Conservation (phyloP, 2,888 invertebrate genomes). For the Bombyx huttoni region DNA sequence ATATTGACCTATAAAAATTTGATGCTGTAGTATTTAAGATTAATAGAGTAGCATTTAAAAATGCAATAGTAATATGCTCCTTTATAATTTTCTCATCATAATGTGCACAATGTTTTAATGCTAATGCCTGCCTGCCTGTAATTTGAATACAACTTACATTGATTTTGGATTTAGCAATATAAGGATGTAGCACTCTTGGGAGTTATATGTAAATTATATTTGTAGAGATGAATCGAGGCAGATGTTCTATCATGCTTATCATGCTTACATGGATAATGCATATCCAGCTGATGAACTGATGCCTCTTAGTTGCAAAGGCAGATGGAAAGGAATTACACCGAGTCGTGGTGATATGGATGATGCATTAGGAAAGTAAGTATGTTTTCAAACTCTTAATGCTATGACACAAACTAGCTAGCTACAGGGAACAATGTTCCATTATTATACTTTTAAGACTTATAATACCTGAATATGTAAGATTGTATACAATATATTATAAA, state of each 20-base stretch:
- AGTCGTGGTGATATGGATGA: constrained; percentile 97
- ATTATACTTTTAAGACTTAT: no score
- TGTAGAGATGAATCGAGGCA: constrained; percentile 89
- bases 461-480: constrained; percentile 7
- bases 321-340: constrained; percentile 91
- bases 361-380: constrained; percentile 92
- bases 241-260: constrained; percentile 98
- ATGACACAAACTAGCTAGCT: no score
- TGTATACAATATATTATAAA: constrained; percentile 1
- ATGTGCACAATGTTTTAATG: no score
- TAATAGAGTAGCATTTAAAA: no score
- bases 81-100: no score
- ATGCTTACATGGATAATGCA: constrained; percentile 96
- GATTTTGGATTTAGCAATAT: not conserved
- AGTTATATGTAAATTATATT: constrained; percentile 8
- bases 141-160: no score
- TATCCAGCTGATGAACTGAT: constrained; percentile 98
- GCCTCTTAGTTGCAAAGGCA: constrained; percentile 95
- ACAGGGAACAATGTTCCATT: no score
- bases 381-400: no score
- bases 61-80: no score
- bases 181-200: not conserved
- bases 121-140: no score
- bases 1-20: no score
- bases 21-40: no score